Base-by-base conservation (phyloP, 2,888 invertebrate genomes). In the Chelonus formosanus region DNA sequence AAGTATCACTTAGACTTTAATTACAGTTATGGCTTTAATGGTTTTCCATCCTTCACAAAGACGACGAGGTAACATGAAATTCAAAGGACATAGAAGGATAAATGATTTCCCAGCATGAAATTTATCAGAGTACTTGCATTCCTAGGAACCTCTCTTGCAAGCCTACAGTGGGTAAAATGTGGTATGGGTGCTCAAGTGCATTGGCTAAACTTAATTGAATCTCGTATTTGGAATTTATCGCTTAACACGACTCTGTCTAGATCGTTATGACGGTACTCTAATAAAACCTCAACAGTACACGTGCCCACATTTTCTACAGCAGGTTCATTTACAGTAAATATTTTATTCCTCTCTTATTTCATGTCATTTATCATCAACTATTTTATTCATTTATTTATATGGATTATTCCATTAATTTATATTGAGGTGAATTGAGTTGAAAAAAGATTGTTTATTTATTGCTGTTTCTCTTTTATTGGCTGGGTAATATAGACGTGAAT, bases 151-250 rank as follows among this genome's bases (percentile, higher is more conserved):
- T 6, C 35, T 36, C 10, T 34, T 8, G 43, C 45, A 47, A 32
- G 43, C 7, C 10, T 40, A 40, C 45, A 35, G 3, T 2, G 36
- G n/a, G 3, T 36, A 10, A 5, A 59, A 47, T 59, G 59, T 35
- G 8, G 35, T 45, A 44, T 43, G 32, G 7, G 5, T n/a, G 50
- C 34, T 58, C 47, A 43, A 36, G 64, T 59, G 67, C 35, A 65
- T 65, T 48, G 53, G 47, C 56, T 45, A 31, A 35, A 55, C 57
- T 70, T 65, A 67, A 70, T 70, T 70, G 65, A 67, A 67, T 65
- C 43, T 65, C 65, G 35, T 60, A 70, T 63, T 63, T 54, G 50
- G 36, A 56, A 63, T 65, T 63, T 65, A 65, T 58, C 52, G 64
- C 32, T n/a, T 36, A 40, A 52, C 44, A 10, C 40, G 45, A 43